Percentiles rank a stretch among this genome's conserved stretches.
Evolutionary conservation across 2,113 vertebrate species (phyloP).

Genomic region (Lophochroa leadbeateri): DNA sequence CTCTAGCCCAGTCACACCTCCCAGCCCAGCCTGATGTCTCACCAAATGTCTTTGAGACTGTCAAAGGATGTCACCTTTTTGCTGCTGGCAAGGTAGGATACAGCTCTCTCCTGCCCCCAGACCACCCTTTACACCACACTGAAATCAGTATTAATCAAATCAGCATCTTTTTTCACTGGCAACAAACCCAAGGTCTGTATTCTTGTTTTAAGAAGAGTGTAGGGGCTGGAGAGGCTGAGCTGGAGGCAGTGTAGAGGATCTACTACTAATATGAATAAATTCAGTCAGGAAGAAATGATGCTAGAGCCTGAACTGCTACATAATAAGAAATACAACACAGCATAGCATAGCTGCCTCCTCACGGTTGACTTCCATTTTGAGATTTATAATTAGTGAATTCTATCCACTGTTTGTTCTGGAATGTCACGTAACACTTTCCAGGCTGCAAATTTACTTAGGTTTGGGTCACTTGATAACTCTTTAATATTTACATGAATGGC

Average conservation of each 20-base stretch:
- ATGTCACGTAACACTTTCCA: background rate
- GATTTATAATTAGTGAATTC: background rate
- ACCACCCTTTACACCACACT: background rate
- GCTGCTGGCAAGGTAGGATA: constrained; percentile 89
- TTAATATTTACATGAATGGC: background rate
- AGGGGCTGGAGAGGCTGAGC: background rate
- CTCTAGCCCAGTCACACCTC: constrained; percentile 94
- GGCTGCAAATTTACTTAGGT: background rate
- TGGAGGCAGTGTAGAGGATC: background rate
- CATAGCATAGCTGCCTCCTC: background rate
- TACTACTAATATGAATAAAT: background rate
- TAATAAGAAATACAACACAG: background rate
- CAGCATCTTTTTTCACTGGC: background rate
- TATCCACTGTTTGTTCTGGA: background rate
- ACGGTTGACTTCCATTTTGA: background rate
- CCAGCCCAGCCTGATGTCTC: constrained; percentile 91
- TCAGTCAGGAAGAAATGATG: background rate
- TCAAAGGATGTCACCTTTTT: constrained; percentile 98
- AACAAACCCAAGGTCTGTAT: background rate
- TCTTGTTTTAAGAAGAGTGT: background rate
- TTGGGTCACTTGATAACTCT: background rate
- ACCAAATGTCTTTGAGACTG: constrained; percentile 92
- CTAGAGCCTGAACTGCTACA: background rate
- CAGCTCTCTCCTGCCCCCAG: background rate
- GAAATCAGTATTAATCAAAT: background rate